Percentiles rank a stretch among this genome's conserved stretches.
These are phyloP conservation scores for Rana temporaria DNA, from an alignment of 2,113 vertebrate genomes.

Conservation along the genomic window DNA sequence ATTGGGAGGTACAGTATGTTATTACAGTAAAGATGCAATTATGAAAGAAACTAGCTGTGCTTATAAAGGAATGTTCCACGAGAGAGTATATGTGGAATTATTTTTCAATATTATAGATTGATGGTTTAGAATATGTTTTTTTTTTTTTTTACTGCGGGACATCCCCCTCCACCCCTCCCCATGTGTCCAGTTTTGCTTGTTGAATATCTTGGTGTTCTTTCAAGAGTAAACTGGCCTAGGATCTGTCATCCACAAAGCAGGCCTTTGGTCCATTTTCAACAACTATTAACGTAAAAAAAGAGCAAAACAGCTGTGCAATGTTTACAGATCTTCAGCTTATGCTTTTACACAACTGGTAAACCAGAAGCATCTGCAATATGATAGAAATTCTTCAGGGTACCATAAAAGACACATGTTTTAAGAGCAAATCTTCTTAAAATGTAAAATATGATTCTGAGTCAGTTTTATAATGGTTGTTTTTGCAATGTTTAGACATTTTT, in stretches of 20 bases:
- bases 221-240: slow-evolving; percentile 36
- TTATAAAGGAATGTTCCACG: too few relatives aligned
- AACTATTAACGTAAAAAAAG: slow-evolving; percentile 23
- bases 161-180: neutral
- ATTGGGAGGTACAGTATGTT: too few relatives aligned
- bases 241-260: slow-evolving; percentile 37
- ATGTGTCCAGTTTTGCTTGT: neutral
- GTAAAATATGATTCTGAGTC: too few relatives aligned
- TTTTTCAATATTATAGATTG: neutral
- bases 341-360: slow-evolving; percentile 38
- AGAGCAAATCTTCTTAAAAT: neutral
- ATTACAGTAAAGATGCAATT: too few relatives aligned
- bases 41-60: too few relatives aligned
- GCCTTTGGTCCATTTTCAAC: slow-evolving; percentile 34
- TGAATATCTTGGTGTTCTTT: slow-evolving; percentile 28
- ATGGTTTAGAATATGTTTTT: neutral
- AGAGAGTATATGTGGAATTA: too few relatives aligned
- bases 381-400: slow-evolving; percentile 27
- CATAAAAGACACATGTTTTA: slow-evolving; percentile 12
- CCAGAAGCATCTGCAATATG: slow-evolving; percentile 46
- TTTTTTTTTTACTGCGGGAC: neutral
- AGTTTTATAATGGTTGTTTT: too few relatives aligned
- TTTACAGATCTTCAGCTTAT: slow-evolving; percentile 16
- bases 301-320: slow-evolving; percentile 42
- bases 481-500: too few relatives aligned